Percentiles rank a stretch among this genome's conserved stretches.
Conservation (phyloP, 2,797 vertebrate genomes). For the Huso huso region DNA sequence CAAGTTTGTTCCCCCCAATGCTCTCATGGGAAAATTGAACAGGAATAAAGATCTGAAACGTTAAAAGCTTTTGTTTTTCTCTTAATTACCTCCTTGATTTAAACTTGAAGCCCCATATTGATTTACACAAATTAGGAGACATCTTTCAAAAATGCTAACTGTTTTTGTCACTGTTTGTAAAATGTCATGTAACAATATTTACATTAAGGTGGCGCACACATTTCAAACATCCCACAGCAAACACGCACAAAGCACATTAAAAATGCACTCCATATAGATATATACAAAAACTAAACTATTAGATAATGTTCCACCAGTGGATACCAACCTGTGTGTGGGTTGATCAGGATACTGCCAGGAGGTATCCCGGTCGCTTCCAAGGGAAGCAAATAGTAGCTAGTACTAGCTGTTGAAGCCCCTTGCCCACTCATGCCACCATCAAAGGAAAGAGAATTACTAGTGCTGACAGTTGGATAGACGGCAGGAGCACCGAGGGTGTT, state of each 20-base stretch:
- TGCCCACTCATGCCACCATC: conserved; percentile 71
- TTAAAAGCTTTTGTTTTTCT: too few relatives aligned
- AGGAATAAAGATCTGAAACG: too few relatives aligned
- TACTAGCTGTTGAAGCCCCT: conserved; percentile 65
- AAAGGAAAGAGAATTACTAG: conserved; percentile 68
- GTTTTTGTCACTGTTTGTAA: too few relatives aligned
- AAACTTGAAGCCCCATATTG: too few relatives aligned
- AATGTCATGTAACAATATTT: too few relatives aligned
- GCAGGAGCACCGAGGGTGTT: conserved; percentile 61
- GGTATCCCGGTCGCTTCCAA: conserved; percentile 90
- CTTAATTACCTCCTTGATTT: too few relatives aligned
- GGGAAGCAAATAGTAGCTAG: conserved; percentile 90
- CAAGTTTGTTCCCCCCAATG: too few relatives aligned
- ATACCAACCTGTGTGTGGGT: conserved; percentile 93
- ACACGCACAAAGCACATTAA: conserved; percentile 22
- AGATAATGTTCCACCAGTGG: conserved; percentile 31
- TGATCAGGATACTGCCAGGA: conserved; percentile 90
- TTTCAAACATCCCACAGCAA: neutral
- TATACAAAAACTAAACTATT: neutral
- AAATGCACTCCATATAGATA: neutral
- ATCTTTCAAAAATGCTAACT: too few relatives aligned
- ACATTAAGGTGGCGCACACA: neutral
- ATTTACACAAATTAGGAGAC: too few relatives aligned
- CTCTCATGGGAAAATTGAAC: too few relatives aligned
- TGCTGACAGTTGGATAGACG: conserved; percentile 63